Evolutionary conservation across 2,797 vertebrate species (phyloP), one percentile per base, ranked within the genome.

Genomic region (Sorex maritimensis): DNA sequence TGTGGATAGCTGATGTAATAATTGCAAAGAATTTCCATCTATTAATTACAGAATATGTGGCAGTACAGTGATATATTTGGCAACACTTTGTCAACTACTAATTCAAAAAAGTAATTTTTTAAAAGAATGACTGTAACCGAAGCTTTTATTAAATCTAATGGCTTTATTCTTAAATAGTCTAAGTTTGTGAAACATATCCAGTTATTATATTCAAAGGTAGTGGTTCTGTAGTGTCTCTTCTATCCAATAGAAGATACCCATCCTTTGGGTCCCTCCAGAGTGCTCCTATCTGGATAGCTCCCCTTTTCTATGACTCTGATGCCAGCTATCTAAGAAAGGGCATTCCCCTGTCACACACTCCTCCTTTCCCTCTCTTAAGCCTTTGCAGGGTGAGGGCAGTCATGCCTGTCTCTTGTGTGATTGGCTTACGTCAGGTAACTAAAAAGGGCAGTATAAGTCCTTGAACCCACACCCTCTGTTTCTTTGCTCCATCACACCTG

Each of bases 31-130:
- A 93, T 94, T 95, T 73, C 78, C 81, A 71, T 95, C 81, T 95
- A 86, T 94, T 96, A 95, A 95, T 96, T 95, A 86, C 72, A 92
- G 95, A 96, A 96, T 95, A 93, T 91, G 94, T 94, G 95, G 94
- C 88, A 94, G 91, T 91, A 67, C 63, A 28, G 91, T 96, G 95
- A 96, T 95, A 90, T 97, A 97, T 97, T 96, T 97, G 94, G 94
- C 81, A 94, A 95, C 78, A 95, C 49, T 78, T 92, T 96, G 92
- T 96, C 94, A 96, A 93, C 93, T 96, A 87, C 88, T 96, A 96
- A 94, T 93, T 96, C 79, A 91, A 94, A 69, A 87, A 85, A 96
- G 72, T 93, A 89, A 79, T 21, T 95, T 91, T 93, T 82, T 94
- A 92, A 95, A 93, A 80, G 94, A 96, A 92, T 92, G 92, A 79